Base-by-base conservation (phyloP, 2,888 invertebrate species). In the Lochmaea capreae region DNA sequence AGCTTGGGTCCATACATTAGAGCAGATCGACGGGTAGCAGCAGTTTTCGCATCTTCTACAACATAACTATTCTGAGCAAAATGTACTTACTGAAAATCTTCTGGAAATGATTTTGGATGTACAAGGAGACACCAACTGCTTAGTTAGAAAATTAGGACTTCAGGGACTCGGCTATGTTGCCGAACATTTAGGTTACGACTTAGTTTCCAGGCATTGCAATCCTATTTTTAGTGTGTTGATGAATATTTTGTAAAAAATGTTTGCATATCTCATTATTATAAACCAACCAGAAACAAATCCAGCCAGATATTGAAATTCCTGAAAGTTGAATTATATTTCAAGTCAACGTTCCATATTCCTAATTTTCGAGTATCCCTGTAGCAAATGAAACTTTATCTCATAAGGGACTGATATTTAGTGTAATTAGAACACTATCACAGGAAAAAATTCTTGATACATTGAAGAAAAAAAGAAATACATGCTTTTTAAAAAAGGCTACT, bases 241-340 rank as follows among this genome's bases (percentile, higher is more conserved):
- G 87, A 93, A 94, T 79, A 96, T 95, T 12, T 90, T 96, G 78
- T n/a, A n/a, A n/a, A n/a, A n/a, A n/a, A n/a, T n/a, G n/a, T n/a
- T n/a, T n/a, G n/a, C n/a, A n/a, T n/a, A n/a, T n/a, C n/a, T n/a
- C n/a, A n/a, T n/a, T n/a, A n/a, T n/a, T n/a, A n/a, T n/a, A n/a
- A n/a, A n/a, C n/a, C n/a, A n/a, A n/a, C n/a, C n/a, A n/a, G n/a
- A n/a, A n/a, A n/a, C n/a, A n/a, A n/a, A n/a, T n/a, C n/a, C n/a
- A n/a, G n/a, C n/a, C n/a, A n/a, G n/a, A n/a, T n/a, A n/a, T n/a
- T n/a, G n/a, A n/a, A n/a, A n/a, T n/a, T n/a, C n/a, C n/a, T n/a
- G n/a, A n/a, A n/a, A n/a, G n/a, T n/a, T n/a, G n/a, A n/a, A n/a
- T n/a, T n/a, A n/a, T n/a, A n/a, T n/a, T n/a, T n/a, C n/a, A n/a